These are phyloP conservation scores for Gymnodraco acuticeps DNA, from an alignment of 2,797 vertebrate species.

Conservation along the genomic window DNA sequence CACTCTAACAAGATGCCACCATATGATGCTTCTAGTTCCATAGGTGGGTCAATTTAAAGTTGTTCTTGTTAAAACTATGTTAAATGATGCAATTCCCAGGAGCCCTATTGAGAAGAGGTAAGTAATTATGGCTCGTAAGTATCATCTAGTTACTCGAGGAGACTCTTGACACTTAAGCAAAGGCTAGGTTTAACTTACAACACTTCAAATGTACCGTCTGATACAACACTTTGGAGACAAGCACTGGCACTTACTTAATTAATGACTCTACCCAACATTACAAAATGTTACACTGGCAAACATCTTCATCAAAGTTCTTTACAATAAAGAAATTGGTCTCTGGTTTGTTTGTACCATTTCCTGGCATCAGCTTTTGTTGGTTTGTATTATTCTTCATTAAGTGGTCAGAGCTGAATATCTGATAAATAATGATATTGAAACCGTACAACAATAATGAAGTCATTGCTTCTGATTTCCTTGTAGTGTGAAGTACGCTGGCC, in stretches of 20 bases:
- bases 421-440: background rate
- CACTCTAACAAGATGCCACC: constrained; percentile 18
- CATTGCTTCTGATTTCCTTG: background rate
- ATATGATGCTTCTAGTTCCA: constrained; percentile 14
- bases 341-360: no score
- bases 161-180: background rate
- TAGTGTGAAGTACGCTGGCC: no score
- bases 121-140: background rate
- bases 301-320: no score
- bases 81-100: background rate
- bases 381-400: no score
- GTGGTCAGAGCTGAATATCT: background rate
- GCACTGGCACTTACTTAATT: no score
- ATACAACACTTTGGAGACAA: background rate
- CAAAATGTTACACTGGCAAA: no score
- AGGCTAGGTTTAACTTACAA: background rate
- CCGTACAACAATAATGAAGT: background rate
- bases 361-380: no score
- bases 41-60: constrained; percentile 20
- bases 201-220: background rate
- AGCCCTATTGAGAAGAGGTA: background rate
- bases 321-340: no score
- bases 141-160: background rate
- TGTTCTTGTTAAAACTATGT: background rate
- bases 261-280: background rate